Conservation (phyloP, 2,888 invertebrate species). For the Temnothorax ravouxi region DNA sequence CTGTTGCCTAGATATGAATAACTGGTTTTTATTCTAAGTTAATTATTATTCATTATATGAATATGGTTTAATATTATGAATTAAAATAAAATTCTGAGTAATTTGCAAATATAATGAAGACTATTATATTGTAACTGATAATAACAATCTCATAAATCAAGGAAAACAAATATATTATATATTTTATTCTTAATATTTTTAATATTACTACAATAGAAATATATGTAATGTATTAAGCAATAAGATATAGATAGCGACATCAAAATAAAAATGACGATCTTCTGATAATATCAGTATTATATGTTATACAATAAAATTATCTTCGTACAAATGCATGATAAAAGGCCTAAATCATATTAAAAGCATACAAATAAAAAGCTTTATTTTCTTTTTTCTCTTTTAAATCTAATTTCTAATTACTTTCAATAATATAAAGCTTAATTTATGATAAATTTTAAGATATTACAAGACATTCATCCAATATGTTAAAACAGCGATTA, state of each 20-base stretch:
- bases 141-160: not conserved
- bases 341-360: conserved; percentile 68
- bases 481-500: not conserved
- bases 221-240: not conserved
- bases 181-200: conserved; percentile 12
- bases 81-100: conserved; percentile 4
- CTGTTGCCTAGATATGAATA: conserved; percentile 78
- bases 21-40: not conserved
- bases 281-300: not conserved
- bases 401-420: not conserved
- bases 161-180: conserved; percentile 9
- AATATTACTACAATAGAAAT: not conserved
- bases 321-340: conserved; percentile 44
- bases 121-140: not conserved
- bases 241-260: not conserved
- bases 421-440: not conserved
- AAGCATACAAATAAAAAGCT: not conserved
- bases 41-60: conserved; percentile 7
- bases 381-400: not conserved
- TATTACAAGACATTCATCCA: not conserved
- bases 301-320: not conserved
- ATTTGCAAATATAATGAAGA: conserved; percentile 2
- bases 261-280: not conserved
- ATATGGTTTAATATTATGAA: not conserved
- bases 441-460: not conserved